phyloP scores from a whole-genome alignment of 2,113 vertebrate species.

The Dicentrarchus labrax region DNA sequence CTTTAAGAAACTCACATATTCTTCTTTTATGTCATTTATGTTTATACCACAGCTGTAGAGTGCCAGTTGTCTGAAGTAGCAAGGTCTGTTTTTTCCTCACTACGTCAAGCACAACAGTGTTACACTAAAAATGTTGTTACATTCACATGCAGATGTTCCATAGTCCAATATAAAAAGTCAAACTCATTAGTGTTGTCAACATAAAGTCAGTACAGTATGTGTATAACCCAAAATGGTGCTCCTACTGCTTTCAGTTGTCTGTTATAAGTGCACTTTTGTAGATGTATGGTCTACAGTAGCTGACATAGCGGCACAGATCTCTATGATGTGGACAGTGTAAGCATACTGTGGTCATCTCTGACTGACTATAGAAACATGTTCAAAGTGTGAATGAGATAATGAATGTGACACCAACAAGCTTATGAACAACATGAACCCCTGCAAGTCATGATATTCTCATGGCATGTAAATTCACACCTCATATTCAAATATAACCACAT shows the following conservation, averaged over 20 bases:
- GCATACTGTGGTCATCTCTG: conserved; percentile 24
- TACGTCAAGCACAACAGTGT: neutral
- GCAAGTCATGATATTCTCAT: conserved; percentile 23
- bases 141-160: neutral
- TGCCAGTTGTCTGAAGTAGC: neutral
- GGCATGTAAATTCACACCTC: conserved; percentile 19
- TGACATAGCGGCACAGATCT: conserved; percentile 25
- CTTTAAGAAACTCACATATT: neutral
- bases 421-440: neutral
- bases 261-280: neutral
- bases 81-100: neutral
- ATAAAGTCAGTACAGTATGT: neutral
- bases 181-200: neutral
- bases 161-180: neutral
- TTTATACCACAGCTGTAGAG: neutral
- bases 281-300: conserved; percentile 31
- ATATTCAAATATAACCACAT: conserved; percentile 50
- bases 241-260: neutral
- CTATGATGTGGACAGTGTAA: conserved; percentile 55
- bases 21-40: neutral
- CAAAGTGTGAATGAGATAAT: conserved; percentile 14
- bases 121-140: neutral
- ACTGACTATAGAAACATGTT: conserved; percentile 8
- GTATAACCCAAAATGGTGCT: neutral
- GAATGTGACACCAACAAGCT: neutral